Evolutionary conservation across 2,113 vertebrate species (phyloP).

Genomic region (Aspiorhynchus laticeps): DNA sequence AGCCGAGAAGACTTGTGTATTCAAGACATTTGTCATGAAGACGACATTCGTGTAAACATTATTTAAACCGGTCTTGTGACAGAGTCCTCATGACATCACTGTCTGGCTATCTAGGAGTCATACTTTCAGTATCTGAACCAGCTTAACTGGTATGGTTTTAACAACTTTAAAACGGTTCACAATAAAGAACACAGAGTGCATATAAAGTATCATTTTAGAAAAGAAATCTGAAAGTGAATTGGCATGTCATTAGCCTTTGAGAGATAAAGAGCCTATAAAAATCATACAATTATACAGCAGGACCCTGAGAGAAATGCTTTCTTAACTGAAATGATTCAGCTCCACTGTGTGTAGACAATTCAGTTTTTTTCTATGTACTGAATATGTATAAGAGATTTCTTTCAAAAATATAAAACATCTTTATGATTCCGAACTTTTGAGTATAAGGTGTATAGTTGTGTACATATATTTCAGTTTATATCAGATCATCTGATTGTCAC

Average conservation of each 20-base stretch:
- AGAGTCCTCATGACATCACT: neutral
- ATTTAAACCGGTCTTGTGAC: neutral
- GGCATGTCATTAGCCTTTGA: neutral
- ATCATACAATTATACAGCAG: neutral
- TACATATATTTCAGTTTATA: neutral
- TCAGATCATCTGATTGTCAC: neutral
- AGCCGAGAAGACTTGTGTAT: neutral
- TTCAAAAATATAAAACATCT: neutral
- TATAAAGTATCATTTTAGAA: neutral
- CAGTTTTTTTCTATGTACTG: neutral
- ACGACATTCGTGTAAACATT: neutral
- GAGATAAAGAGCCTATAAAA: neutral
- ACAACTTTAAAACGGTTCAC: neutral
- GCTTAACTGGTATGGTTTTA: neutral
- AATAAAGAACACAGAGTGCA: neutral
- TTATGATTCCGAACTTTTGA: neutral
- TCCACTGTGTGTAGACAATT: neutral
- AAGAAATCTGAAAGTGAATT: neutral
- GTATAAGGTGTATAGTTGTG: neutral
- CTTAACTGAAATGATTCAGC: neutral
- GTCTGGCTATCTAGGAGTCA: neutral
- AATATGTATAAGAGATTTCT: neutral
- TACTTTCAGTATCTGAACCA: neutral
- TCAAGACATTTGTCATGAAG: neutral
- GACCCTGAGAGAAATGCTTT: constrained; percentile 53